Evolutionary conservation across 2,888 invertebrate species (phyloP), one percentile per base, ranked within the genome.

Genomic region (Aporophyla lueneburgensis): DNA sequence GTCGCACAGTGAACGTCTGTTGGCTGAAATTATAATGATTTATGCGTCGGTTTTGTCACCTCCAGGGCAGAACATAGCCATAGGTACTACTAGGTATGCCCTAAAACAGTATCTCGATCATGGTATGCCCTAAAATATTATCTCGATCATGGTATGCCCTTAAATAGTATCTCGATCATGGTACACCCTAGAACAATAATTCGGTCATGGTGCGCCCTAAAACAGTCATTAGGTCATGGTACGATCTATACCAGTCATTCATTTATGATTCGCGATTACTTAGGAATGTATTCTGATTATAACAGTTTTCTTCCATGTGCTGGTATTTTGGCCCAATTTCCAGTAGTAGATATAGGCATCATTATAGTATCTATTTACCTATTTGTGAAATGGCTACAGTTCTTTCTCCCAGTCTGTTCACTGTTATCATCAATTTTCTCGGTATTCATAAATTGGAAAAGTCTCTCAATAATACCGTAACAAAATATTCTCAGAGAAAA

Each of bases 391-490:
- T 33, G 7, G 0, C 16, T 24, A 40, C 24, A 78, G 10, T 14
- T 62, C 43, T 51, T 79, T 16, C 3, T 10, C 21, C 21, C 7
- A 33, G 24, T 58, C 33, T n/a, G 7, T 61, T 54, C 16, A 53
- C 24, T 46, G 24, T 9, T 74, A 51, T 40, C 43, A 56, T 33
- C 2, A 33, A 54, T 76, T 62, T 27, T 61, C 49, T 24, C 6
- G 2, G 16, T 1, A 49, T 53, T 61, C 19, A 46, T 24, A 69
- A 40, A 61, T 40, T 54, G 46, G 27, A 78, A 62, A 49, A 56
- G 4, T 56, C 16, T 63, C 51, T 63, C 27, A 73, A 73, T 80
- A 65, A 58, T 72, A 53, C n/a, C 5, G 19, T 62, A 51, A 16
- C 43, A 1, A 56, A 58, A 63, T 61, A 69, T 78, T 71, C 16